These are phyloP conservation scores for Lepidothrix coronata DNA, from an alignment of 2,113 vertebrate species.

Conservation along the genomic window DNA sequence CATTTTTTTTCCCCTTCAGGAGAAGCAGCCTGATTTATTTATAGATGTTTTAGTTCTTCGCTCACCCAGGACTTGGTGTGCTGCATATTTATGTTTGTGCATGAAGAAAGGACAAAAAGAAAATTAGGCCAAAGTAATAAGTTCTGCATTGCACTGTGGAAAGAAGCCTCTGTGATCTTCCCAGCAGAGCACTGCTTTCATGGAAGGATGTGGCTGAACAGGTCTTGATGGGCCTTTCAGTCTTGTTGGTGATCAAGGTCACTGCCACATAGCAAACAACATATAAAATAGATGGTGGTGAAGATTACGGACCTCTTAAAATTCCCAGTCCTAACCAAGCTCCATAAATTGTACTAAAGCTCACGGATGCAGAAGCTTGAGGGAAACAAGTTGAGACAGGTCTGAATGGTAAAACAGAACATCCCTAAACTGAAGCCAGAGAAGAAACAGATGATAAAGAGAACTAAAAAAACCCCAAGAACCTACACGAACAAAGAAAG, in stretches of 20 bases:
- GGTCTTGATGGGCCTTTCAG: neutral
- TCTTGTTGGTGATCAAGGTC: neutral
- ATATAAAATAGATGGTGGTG: neutral
- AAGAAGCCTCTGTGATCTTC: neutral
- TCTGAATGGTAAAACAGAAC: neutral
- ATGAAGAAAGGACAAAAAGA: conserved; percentile 20
- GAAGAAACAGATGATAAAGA: neutral
- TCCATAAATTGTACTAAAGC: neutral
- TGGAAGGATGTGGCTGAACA: neutral
- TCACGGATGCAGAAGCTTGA: neutral
- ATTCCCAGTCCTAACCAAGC: neutral
- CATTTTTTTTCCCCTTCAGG: neutral
- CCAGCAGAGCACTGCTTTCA: neutral
- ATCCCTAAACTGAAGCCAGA: neutral
- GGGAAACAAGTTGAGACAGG: neutral
- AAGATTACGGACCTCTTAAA: neutral
- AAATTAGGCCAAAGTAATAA: conserved; percentile 47
- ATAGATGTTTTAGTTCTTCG: conserved; percentile 37
- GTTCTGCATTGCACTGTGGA: neutral
- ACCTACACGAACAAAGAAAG: neutral
- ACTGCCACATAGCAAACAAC: neutral
- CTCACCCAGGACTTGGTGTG: conserved; percentile 40
- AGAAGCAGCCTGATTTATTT: conserved; percentile 54
- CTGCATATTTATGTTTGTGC: conserved; percentile 60
- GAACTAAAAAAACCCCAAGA: neutral